A percentile compares a stretch with the other conserved stretches of the same genome.
phyloP scores from a whole-genome alignment of 2,113 vertebrate species.

The Pygoscelis adeliae region DNA sequence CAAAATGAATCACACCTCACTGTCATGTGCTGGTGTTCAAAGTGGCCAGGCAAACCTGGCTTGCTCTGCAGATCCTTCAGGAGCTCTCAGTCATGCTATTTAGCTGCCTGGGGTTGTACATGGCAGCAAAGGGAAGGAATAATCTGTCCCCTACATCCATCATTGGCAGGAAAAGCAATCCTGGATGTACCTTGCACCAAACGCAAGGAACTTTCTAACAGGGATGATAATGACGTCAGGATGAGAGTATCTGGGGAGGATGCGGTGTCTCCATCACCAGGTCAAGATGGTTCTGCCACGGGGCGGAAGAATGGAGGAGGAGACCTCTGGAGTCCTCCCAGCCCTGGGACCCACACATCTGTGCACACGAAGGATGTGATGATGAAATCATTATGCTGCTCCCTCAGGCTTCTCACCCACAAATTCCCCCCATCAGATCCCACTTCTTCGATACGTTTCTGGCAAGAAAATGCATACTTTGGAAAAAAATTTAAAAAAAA shows the following conservation, averaged over 20 bases:
- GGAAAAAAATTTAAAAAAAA: not conserved
- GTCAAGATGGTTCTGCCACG: not conserved
- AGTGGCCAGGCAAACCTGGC: not conserved
- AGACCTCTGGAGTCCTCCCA: not conserved
- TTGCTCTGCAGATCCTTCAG: not conserved
- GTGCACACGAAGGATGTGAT: constrained; percentile 46
- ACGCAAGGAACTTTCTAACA: not conserved
- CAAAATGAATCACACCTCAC: not conserved
- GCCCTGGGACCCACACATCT: constrained; percentile 7
- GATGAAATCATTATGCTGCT: constrained; percentile 65
- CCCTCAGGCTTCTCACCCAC: constrained; percentile 65
- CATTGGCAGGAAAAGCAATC: not conserved
- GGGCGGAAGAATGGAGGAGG: not conserved
- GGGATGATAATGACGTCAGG: not conserved
- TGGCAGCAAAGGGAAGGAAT: not conserved
- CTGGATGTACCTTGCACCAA: not conserved
- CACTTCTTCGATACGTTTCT: constrained; percentile 23
- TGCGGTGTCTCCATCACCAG: not conserved
- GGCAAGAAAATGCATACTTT: constrained; percentile 67
- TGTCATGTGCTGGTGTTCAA: constrained; percentile 4
- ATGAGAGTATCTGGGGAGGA: not conserved
- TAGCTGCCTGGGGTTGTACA: not conserved
- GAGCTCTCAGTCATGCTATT: not conserved
- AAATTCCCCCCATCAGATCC: constrained; percentile 43
- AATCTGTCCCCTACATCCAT: not conserved